Evolutionary conservation across 2,113 vertebrate genomes (phyloP).

Genomic region (Datnioides undecimradiatus): DNA sequence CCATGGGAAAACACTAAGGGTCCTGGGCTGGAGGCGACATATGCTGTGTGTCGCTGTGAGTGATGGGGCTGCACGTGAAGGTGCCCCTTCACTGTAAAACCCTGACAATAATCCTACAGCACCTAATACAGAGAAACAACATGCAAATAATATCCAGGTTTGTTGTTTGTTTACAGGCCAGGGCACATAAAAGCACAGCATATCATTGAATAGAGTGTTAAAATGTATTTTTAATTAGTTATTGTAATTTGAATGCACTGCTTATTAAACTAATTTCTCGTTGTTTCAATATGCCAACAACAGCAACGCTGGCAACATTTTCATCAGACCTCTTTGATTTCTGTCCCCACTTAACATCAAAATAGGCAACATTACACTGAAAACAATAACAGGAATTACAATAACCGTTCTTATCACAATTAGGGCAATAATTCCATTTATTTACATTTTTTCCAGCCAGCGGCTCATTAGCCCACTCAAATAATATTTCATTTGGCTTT

Average conservation of each 20-base stretch:
- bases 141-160: neutral
- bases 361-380: neutral
- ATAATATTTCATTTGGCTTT: conserved; percentile 36
- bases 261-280: neutral
- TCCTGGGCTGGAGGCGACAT: conserved; percentile 1
- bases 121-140: conserved; percentile 6
- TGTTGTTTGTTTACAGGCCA: neutral
- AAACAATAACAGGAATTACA: neutral
- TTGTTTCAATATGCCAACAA: neutral
- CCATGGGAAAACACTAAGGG: conserved; percentile 16
- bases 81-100: neutral
- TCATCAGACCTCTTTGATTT: conserved; percentile 27
- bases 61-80: neutral
- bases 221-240: neutral
- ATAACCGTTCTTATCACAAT: conserved; percentile 2
- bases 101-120: neutral
- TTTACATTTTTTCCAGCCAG: conserved; percentile 24
- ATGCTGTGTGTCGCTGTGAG: conserved; percentile 33
- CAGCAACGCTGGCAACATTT: neutral
- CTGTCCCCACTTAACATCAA: conserved; percentile 13
- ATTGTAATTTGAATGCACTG: neutral
- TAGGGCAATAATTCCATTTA: neutral
- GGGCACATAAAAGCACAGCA: neutral
- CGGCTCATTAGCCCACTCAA: conserved; percentile 4
- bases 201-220: neutral